Conservation (phyloP, 2,113 vertebrate genomes). For the Carettochelys insculpta region DNA sequence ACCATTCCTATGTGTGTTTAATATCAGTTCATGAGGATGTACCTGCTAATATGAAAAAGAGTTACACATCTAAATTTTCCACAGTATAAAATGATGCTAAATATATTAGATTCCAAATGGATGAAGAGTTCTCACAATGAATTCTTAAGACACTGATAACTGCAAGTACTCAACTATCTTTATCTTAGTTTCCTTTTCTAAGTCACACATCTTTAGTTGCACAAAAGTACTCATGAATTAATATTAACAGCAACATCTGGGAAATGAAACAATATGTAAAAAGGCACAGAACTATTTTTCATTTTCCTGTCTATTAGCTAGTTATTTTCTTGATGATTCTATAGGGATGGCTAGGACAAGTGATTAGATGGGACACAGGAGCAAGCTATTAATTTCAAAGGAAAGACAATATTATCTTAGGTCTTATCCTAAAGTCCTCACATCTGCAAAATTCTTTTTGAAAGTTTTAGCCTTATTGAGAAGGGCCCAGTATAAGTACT, state of each 20-base stretch:
- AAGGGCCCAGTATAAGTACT: rapidly evolving
- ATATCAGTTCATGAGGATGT: not conserved
- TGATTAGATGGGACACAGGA: not conserved
- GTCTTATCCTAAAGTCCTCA: not conserved
- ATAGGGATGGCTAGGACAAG: not conserved
- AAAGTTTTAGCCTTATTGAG: not conserved
- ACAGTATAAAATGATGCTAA: not conserved
- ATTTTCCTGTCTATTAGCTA: conserved; percentile 1
- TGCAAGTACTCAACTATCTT: not conserved
- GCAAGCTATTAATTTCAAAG: not conserved
- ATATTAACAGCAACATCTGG: conserved; percentile 32
- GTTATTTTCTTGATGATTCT: not conserved
- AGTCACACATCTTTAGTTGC: conserved; percentile 3
- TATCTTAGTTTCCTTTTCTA: not conserved
- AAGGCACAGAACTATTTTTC: conserved; percentile 16
- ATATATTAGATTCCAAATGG: not conserved
- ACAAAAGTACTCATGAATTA: not conserved
- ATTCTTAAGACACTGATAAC: not conserved
- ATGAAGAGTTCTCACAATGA: not conserved
- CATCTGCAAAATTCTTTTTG: not conserved
- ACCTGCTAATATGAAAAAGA: not conserved
- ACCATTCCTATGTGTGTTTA: not conserved
- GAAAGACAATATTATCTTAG: not conserved
- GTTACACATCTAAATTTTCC: not conserved
- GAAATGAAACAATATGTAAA: conserved; percentile 45